Evolutionary conservation across 2,888 invertebrate genomes (phyloP), one percentile per base, ranked within the genome.

Genomic region (Epinotia demarniana): DNA sequence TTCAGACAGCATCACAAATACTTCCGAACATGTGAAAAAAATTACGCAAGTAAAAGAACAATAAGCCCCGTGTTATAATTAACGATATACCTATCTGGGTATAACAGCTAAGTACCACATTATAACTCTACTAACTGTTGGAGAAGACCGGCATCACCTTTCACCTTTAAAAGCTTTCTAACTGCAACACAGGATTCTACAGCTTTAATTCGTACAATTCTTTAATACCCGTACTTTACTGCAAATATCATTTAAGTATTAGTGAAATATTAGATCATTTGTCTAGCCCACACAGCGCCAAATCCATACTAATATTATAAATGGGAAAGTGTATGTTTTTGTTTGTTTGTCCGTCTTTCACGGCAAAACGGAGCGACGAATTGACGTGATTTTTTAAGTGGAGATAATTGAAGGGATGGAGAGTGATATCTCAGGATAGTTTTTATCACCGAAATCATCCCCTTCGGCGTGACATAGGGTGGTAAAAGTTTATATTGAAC

Each of bases 11-110:
- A 81, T 79, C 77, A 77, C 77, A 77, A 80, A 77, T 74, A 79
- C 78, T 84, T 81, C 79, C 76, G 73, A 78, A 78, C 43, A 72
- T 66, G 77, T 60, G 58, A 75, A 78, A 77, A 67, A 76, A 80
- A 81, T 87, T 83, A 81, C 82, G 82, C 80, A 83, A 86, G 81
- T 83, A 86, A 87, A 82, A 82, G 77, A 68, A 27, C 58, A 19
- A 27, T 27, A 27, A 13, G 18, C 13, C 9, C 0, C 39, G 8
- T 39, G 9, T 39, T 43, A 27, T 27, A 68, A 39, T 43, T 43
- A 19, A 64, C 12, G 11, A 49, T 27, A 13, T 19, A 33, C n/a
- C 18, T 16, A 67, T 33, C 33, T 55, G 39, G 2, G 12, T 46
- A 19, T 2, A 49, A 9, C 2, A 58, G 12, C 66, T 19, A 18